Conservation (phyloP, 2,797 vertebrate genomes). For the Apogon hyalosoma region DNA sequence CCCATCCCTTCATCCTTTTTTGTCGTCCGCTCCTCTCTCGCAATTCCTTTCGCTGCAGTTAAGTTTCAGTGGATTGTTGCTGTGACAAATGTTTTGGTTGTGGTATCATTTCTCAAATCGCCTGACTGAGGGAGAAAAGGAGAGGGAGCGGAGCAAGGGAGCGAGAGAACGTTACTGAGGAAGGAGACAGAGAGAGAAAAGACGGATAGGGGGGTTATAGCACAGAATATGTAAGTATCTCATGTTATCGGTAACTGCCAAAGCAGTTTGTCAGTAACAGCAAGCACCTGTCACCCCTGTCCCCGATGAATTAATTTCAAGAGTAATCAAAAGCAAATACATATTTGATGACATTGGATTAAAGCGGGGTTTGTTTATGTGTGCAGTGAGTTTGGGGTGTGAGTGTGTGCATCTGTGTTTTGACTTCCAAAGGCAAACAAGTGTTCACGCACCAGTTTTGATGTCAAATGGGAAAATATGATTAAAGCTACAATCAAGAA, state of each 20-base stretch:
- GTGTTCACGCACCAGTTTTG: slow-evolving; percentile 2
- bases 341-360: slow-evolving; percentile 71
- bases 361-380: slow-evolving; percentile 36
- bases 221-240: slow-evolving; percentile 63
- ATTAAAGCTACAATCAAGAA: slow-evolving; percentile 36
- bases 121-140: slow-evolving; percentile 56
- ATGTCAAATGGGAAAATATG: slow-evolving; percentile 20
- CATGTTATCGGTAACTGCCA: slow-evolving; percentile 68
- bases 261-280: slow-evolving; percentile 68
- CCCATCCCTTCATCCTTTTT: slow-evolving; percentile 34
- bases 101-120: slow-evolving; percentile 70
- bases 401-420: slow-evolving; percentile 7
- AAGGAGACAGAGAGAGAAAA: background rate
- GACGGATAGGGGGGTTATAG: slow-evolving; percentile 51
- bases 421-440: slow-evolving; percentile 5
- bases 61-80: slow-evolving; percentile 68
- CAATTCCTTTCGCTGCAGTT: slow-evolving; percentile 64
- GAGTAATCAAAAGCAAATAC: slow-evolving; percentile 76
- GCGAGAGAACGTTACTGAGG: background rate
- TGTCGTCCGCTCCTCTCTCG: slow-evolving; percentile 53
- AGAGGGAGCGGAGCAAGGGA: slow-evolving; percentile 25
- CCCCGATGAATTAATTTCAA: slow-evolving; percentile 72
- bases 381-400: slow-evolving; percentile 8
- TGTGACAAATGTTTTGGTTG: slow-evolving; percentile 72
- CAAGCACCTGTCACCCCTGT: slow-evolving; percentile 58